Conservation (phyloP, 2,888 invertebrate species). For the Bhutanitis thaidina region DNA sequence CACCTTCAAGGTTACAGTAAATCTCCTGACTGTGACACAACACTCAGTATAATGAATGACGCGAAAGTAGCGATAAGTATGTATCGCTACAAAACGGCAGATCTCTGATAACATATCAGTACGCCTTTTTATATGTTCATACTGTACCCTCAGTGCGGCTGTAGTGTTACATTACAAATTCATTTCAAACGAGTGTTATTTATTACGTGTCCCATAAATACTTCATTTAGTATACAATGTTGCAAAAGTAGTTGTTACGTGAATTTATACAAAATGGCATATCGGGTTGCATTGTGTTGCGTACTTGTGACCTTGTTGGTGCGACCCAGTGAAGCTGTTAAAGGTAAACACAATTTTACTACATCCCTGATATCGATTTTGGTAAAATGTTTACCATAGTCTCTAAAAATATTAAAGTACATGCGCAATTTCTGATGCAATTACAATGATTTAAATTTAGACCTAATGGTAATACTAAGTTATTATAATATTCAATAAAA, state of each 20-base stretch:
- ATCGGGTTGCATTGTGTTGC: conserved; percentile 38
- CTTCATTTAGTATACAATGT: conserved; percentile 17
- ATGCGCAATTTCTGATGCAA: too few species aligned
- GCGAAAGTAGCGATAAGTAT: conserved; percentile 38
- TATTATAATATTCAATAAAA: too few species aligned
- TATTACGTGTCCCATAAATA: conserved; percentile 19
- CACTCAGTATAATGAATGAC: conserved; percentile 38
- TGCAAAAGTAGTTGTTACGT: conserved; percentile 22
- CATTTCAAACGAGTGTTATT: conserved; percentile 27
- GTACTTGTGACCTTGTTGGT: conserved; percentile 43
- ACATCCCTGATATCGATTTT: too few species aligned
- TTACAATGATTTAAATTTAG: too few species aligned
- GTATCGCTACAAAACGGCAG: conserved; percentile 36
- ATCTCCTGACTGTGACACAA: conserved; percentile 29
- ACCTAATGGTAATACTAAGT: too few species aligned
- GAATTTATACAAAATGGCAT: conserved; percentile 41
- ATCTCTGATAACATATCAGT: conserved; percentile 64
- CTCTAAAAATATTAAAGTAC: too few species aligned
- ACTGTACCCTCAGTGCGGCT: conserved; percentile 29
- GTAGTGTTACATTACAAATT: conserved; percentile 19
- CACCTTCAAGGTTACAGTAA: conserved; percentile 37
- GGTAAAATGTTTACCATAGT: too few species aligned
- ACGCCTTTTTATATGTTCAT: conserved; percentile 44
- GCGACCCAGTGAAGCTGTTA: conserved; percentile 30
- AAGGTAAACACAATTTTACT: conserved; percentile 28